A percentile compares a stretch with the other conserved stretches of the same genome.
These are phyloP conservation scores for Seladonia tumulorum DNA, from an alignment of 2,888 invertebrate species.

Conservation along the genomic window DNA sequence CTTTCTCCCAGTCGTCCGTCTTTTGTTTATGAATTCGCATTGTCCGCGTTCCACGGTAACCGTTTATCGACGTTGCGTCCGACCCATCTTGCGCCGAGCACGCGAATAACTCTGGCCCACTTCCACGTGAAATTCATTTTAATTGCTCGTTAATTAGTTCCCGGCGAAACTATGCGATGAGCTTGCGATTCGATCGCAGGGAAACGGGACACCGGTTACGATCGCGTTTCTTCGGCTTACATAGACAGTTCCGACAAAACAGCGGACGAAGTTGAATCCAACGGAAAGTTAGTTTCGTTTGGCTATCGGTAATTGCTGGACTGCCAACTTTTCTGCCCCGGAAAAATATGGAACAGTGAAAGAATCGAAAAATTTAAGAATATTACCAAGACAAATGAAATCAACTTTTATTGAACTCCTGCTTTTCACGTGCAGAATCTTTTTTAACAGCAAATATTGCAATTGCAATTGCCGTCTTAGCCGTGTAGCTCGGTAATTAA, in stretches of 20 bases:
- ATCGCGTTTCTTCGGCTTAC: not conserved
- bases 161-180: conserved; percentile 68
- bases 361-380: too few species aligned
- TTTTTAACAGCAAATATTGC: too few species aligned
- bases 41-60: conserved; percentile 64
- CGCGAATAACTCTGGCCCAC: conserved; percentile 73
- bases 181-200: conserved; percentile 48
- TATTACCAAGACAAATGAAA: too few species aligned
- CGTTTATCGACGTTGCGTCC: conserved; percentile 25
- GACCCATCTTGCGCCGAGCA: conserved; percentile 47
- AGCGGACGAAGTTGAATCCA: not conserved
- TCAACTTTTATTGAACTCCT: too few species aligned
- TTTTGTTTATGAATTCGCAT: not conserved
- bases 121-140: conserved; percentile 77
- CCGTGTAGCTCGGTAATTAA: too few species aligned
- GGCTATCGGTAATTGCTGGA: not conserved
- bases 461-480: not conserved
- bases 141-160: conserved; percentile 80
- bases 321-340: not conserved
- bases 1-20: not conserved
- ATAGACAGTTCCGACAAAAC: not conserved
- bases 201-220: conserved; percentile 60
- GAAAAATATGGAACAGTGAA: too few species aligned
- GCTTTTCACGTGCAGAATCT: too few species aligned
- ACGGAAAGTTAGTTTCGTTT: not conserved